Percentiles rank a stretch among this genome's conserved stretches.
Conservation (phyloP, 2,113 vertebrate species). For the Aspidoscelis tigris region DNA sequence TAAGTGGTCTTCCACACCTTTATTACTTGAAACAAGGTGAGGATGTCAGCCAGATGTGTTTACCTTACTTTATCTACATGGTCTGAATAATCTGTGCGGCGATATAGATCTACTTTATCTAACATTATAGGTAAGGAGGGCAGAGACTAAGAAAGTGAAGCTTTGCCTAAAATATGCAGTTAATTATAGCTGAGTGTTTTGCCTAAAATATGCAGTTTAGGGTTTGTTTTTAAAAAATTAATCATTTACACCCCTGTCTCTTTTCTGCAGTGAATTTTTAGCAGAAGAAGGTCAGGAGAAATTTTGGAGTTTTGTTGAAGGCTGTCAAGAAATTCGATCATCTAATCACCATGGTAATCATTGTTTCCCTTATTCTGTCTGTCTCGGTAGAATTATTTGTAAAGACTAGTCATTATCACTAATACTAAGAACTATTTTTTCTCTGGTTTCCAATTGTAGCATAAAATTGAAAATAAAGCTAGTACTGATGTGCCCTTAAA, state of each 20-base stretch:
- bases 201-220: no score
- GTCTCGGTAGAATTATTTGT: not conserved
- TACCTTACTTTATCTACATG: not conserved
- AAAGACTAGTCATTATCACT: not conserved
- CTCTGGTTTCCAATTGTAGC: constrained; percentile 21
- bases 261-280: constrained; percentile 89
- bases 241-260: not conserved
- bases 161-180: not conserved
- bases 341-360: constrained; percentile 83
- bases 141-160: not conserved
- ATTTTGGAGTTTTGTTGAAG: constrained; percentile 96
- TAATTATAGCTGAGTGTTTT: not conserved
- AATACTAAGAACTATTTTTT: constrained; percentile 17
- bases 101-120: not conserved
- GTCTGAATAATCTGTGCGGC: not conserved
- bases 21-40: constrained; percentile 95
- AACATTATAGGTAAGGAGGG: not conserved
- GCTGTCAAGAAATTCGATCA: constrained; percentile 84
- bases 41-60: not conserved
- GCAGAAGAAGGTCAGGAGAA: constrained; percentile 94
- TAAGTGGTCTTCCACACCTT: constrained; percentile 92
- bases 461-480: not conserved
- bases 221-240: not conserved
- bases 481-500: not conserved
- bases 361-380: not conserved